Evolutionary conservation across 1,140 invertebrate genomes (phyloP).

Genomic region (Pygmarrhopalites habei): DNA sequence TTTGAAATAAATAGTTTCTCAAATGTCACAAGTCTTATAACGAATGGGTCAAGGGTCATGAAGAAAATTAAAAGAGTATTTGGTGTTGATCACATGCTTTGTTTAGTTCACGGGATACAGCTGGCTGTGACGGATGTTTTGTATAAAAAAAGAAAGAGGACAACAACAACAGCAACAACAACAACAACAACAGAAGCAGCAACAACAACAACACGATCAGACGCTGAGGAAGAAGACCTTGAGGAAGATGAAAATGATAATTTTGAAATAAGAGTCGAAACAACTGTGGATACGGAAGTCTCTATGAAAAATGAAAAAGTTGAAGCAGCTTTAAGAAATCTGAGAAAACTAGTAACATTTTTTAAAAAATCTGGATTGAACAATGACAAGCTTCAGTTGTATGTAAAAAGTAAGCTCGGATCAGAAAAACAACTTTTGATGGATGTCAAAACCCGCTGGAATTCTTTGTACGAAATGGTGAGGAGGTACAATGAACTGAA

Average conservation of each 20-base stretch:
- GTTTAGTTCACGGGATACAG: constrained; percentile 17
- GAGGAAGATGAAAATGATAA: too few relatives aligned
- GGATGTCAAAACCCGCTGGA: constrained; percentile 8
- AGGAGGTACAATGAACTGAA: too few relatives aligned
- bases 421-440: neutral
- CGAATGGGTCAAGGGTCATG: constrained; percentile 22
- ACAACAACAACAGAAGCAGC: too few relatives aligned
- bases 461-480: neutral
- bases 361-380: neutral
- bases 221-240: too few relatives aligned
- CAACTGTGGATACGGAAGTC: too few relatives aligned
- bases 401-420: neutral
- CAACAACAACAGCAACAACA: neutral
- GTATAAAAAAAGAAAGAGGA: neutral
- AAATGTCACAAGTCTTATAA: constrained; percentile 6
- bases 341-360: neutral
- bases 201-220: too few relatives aligned
- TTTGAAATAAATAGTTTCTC: neutral
- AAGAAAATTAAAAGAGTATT: constrained; percentile 1
- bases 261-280: too few relatives aligned
- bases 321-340: too few relatives aligned
- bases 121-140: constrained; percentile 9
- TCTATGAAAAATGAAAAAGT: too few relatives aligned
- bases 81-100: neutral
- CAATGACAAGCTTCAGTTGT: neutral